Evolutionary conservation across 2,113 vertebrate species (phyloP).

Genomic region (Entelurus aequoreus): DNA sequence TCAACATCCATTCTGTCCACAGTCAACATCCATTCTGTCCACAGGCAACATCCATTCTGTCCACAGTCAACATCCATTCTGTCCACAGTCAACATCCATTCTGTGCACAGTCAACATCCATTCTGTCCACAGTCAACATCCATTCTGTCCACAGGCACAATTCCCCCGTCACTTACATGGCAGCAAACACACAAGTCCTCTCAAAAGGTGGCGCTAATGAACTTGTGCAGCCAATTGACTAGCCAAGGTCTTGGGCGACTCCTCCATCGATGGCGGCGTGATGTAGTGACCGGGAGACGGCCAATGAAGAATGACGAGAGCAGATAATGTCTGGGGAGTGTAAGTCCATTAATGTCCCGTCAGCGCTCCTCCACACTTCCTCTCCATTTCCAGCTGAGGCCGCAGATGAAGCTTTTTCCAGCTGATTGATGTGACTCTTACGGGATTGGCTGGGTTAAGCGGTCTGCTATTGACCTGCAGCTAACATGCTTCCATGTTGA

Average conservation of each 20-base stretch:
- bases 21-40: too few relatives aligned
- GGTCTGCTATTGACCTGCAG: constrained; percentile 2
- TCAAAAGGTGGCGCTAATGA: not conserved
- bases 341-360: constrained; percentile 61
- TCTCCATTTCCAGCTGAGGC: constrained; percentile 5
- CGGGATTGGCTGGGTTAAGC: constrained; percentile 7
- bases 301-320: constrained; percentile 22
- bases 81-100: too few relatives aligned
- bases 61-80: too few relatives aligned
- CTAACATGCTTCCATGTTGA: constrained; percentile 13
- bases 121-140: too few relatives aligned
- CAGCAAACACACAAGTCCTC: too few relatives aligned
- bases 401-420: constrained; percentile 4
- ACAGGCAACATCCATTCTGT: too few relatives aligned
- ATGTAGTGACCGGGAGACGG: constrained; percentile 2
- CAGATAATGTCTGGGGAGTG: constrained; percentile 36
- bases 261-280: not conserved
- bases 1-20: too few relatives aligned
- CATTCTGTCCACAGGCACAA: too few relatives aligned
- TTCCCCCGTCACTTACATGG: too few relatives aligned
- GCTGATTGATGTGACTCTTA: constrained; percentile 11
- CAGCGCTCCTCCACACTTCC: constrained; percentile 45
- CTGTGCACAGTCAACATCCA: too few relatives aligned
- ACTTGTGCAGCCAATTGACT: not conserved
- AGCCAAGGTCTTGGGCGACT: not conserved